Percentiles rank a stretch among this genome's conserved stretches.
Conservation (phyloP, 2,797 vertebrate species). For the Phalloptychus januarius region DNA sequence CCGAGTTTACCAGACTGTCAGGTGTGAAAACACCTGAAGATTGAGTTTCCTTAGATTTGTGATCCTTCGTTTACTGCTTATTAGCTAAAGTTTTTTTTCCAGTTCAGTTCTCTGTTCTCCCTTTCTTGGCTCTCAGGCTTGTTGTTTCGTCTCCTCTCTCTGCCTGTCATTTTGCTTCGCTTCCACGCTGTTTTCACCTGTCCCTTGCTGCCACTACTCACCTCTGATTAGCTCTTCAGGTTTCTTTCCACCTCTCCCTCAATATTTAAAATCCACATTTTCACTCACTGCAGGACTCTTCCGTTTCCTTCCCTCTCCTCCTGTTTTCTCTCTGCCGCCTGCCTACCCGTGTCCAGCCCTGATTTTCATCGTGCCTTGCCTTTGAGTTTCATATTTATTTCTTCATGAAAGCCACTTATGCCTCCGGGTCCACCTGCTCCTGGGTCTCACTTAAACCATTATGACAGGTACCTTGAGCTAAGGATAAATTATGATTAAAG, state of each 20-base stretch:
- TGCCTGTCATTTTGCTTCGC: not conserved
- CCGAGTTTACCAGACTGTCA: not conserved
- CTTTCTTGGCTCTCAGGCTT: no score
- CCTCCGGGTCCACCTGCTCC: not conserved
- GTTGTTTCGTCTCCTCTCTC: not conserved
- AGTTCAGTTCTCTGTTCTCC: no score
- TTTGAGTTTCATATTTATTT: not conserved
- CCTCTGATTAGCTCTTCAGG: not conserved
- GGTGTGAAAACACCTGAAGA: not conserved
- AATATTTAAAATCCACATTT: not conserved
- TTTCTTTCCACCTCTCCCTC: not conserved
- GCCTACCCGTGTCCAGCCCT: not conserved
- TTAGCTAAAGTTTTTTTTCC: not conserved
- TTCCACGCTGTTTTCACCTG: not conserved
- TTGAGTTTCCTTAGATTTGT: not conserved
- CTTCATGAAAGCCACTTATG: not conserved
- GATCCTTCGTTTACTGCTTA: not conserved
- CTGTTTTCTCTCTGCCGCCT: not conserved
- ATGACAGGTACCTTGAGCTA: slow-evolving; percentile 11
- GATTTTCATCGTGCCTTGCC: not conserved
- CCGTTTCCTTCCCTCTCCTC: not conserved
- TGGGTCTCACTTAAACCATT: not conserved
- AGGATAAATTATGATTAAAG: slow-evolving; percentile 34
- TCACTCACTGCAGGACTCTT: not conserved
- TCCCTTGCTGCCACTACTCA: not conserved